Conservation (phyloP, 1,140 invertebrate genomes). For the Drosophila punjabiensis region DNA sequence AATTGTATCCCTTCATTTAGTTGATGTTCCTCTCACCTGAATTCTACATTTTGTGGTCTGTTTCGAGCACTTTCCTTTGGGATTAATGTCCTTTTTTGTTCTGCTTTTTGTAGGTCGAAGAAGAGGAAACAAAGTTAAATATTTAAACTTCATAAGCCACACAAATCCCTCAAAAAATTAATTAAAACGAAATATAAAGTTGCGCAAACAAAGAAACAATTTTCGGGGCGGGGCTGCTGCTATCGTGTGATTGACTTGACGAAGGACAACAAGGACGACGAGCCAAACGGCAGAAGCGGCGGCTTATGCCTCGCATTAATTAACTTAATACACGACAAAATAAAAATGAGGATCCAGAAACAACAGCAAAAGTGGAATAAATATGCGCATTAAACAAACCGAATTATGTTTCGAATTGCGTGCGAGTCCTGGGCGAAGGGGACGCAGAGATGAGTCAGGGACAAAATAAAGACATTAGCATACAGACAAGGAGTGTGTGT, state of each 20-base stretch:
- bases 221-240: slow-evolving; percentile 4
- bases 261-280: slow-evolving; percentile 71
- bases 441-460: neutral
- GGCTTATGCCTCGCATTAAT: slow-evolving; percentile 73
- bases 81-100: neutral
- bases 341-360: slow-evolving; percentile 44
- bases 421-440: neutral
- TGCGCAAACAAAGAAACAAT: slow-evolving; percentile 39
- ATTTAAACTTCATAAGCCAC: slow-evolving; percentile 79
- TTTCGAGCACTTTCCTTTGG: neutral
- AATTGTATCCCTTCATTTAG: slow-evolving; percentile 5
- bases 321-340: slow-evolving; percentile 71
- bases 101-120: neutral
- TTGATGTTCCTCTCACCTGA: slow-evolving; percentile 4
- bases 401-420: slow-evolving; percentile 44
- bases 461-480: slow-evolving; percentile 54
- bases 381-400: slow-evolving; percentile 66
- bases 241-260: slow-evolving; percentile 73
- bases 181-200: slow-evolving; percentile 70
- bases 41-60: slow-evolving; percentile 3
- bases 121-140: slow-evolving; percentile 50
- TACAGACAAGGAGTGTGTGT: slow-evolving; percentile 19
- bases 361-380: slow-evolving; percentile 43
- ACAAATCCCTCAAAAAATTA: slow-evolving; percentile 70
- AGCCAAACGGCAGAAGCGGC: slow-evolving; percentile 48